phyloP scores from a whole-genome alignment of 2,888 invertebrate species.

The Drosophila birchii region DNA sequence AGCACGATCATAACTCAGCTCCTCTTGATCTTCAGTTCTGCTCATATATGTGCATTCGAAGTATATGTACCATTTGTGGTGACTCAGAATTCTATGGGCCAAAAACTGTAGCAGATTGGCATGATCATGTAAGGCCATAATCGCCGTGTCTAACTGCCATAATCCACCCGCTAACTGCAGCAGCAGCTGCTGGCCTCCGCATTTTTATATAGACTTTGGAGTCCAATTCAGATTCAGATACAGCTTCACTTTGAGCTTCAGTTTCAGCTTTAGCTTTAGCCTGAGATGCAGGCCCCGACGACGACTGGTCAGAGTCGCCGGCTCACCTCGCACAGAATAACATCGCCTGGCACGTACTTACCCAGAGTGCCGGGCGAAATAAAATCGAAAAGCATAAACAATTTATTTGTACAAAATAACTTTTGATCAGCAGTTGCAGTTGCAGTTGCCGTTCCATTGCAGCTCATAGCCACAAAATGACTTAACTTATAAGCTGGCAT shows the following conservation, averaged over 20 bases:
- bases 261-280: not conserved
- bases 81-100: slow-evolving; percentile 46
- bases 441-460: slow-evolving; percentile 47
- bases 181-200: slow-evolving; percentile 47
- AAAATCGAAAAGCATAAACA: slow-evolving; percentile 73
- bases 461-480: slow-evolving; percentile 65
- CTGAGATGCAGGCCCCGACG: slow-evolving; percentile 6
- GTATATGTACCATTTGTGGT: slow-evolving; percentile 16
- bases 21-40: slow-evolving; percentile 27
- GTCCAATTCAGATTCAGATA: slow-evolving; percentile 22
- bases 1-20: slow-evolving; percentile 33
- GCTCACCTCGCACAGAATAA: slow-evolving; percentile 67
- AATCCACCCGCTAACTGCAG: slow-evolving; percentile 54
- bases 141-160: slow-evolving; percentile 55
- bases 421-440: slow-evolving; percentile 51
- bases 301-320: slow-evolving; percentile 36
- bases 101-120: slow-evolving; percentile 67
- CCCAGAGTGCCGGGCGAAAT: slow-evolving; percentile 42
- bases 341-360: slow-evolving; percentile 47
- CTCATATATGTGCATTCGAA: slow-evolving; percentile 19
- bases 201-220: slow-evolving; percentile 12
- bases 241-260: not conserved
- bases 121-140: slow-evolving; percentile 66
- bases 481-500: slow-evolving; percentile 76
- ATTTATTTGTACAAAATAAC: slow-evolving; percentile 66